These are phyloP conservation scores for Diadromus collaris DNA, from an alignment of 2,888 invertebrate species.

Conservation along the genomic window DNA sequence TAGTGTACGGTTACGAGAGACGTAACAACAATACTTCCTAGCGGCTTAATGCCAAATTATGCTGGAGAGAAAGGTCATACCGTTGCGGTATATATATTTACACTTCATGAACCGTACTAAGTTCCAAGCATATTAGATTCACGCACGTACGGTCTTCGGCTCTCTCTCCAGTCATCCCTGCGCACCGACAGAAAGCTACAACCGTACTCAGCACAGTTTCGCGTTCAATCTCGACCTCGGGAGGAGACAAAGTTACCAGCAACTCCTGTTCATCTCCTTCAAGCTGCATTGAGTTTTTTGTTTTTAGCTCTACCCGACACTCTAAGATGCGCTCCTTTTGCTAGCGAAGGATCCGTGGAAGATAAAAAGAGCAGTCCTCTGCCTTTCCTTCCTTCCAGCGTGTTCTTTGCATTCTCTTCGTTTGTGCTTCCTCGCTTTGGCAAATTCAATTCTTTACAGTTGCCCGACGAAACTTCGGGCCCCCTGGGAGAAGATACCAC, in stretches of 20 bases:
- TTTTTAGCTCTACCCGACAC: constrained; percentile 14
- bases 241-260: constrained; percentile 18
- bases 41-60: not conserved
- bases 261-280: not conserved
- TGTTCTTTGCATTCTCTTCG: not conserved
- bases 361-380: constrained; percentile 25
- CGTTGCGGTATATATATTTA: not conserved
- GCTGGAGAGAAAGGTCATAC: no score
- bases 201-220: not conserved
- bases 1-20: no score
- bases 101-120: not conserved
- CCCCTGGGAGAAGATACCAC: constrained; percentile 28
- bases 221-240: constrained; percentile 9
- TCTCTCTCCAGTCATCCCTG: not conserved
- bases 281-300: constrained; percentile 6
- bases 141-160: not conserved
- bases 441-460: constrained; percentile 63
- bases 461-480: constrained; percentile 36
- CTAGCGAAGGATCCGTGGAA: constrained; percentile 17
- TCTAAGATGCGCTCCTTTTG: constrained; percentile 25
- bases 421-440: not conserved
- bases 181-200: not conserved
- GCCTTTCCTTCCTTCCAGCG: not conserved
- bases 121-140: not conserved
- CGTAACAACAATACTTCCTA: no score